Evolutionary conservation across 2,797 vertebrate genomes (phyloP), one percentile per base, ranked within the genome.

Genomic region (Eulemur coronatus): DNA sequence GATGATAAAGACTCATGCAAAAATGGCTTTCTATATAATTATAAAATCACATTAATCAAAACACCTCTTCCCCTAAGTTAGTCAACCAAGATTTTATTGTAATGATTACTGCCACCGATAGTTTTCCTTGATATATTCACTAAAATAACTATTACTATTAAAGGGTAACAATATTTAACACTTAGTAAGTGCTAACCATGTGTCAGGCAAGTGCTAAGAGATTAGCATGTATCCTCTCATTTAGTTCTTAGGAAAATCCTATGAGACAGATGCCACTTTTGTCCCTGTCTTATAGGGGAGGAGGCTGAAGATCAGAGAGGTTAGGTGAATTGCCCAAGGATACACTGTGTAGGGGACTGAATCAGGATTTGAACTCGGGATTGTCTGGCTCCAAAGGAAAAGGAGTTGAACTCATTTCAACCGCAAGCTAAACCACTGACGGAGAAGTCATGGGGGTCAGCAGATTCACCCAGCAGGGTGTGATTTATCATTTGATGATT

Each of bases 11-110:
- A 90, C 17, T 24, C 3, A 81, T 18, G 28, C 41, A n/a, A 13
- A 92, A 72, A 92, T 79, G 46, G 50, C 30, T 93, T 94, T 79
- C 78, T 80, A 69, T 57, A 90, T 52, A 84, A 91, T 80, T 79
- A 88, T 41, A 95, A 88, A 67, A 89, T 78, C 50, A 82, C 50
- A 94, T 84, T 76, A 80, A 95, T 89, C 73, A 61, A 91, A 95
- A 89, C 20, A 76, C 30, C 28, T 94, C 57, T 67, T 79, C 26
- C 43, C 24, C 30, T 86, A 84, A 84, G 59, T 33, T 30, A 55
- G 73, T 63, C 57, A 96, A 55, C n/a, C 38, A 91, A 80, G n/a
- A 89, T 95, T 88, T 94, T 91, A 81, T 20, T 90, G 70, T 35
- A 76, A 81, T 91, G 59, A 84, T 80, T 89, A 95, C 0, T 92